A percentile compares a stretch with the other conserved stretches of the same genome.
Evolutionary conservation across 2,888 invertebrate species (phyloP).

Genomic region (Listrodromus nycthemerus): DNA sequence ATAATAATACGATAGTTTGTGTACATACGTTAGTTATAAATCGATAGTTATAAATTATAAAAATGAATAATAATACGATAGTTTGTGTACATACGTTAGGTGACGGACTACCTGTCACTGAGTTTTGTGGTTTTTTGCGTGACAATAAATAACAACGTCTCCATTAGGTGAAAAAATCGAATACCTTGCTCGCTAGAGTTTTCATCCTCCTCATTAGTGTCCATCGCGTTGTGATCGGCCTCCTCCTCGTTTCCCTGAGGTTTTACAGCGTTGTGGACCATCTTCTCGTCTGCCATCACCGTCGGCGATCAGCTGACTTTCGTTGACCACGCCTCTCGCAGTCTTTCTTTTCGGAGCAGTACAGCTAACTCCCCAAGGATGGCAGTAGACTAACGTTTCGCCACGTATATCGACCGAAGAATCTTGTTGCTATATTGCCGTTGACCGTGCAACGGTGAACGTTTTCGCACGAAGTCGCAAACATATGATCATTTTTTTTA

Average conservation of each 20-base stretch:
- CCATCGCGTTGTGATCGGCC: conserved; percentile 59
- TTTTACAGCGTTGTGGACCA: conserved; percentile 76
- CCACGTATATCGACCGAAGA: background rate
- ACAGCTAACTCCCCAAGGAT: conserved; percentile 27
- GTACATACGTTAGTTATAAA: too few relatives aligned
- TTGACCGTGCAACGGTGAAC: background rate
- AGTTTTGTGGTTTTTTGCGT: background rate
- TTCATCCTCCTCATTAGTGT: conserved; percentile 57
- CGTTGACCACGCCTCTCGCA: conserved; percentile 55
- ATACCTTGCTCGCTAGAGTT: conserved; percentile 65
- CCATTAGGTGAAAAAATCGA: background rate
- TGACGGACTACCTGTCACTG: conserved; percentile 16
- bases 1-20: background rate
- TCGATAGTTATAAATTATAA: background rate
- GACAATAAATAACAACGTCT: background rate
- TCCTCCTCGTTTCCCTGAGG: conserved; percentile 71
- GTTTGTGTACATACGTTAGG: background rate
- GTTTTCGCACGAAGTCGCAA: background rate
- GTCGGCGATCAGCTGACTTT: conserved; percentile 61
- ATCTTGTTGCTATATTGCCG: background rate
- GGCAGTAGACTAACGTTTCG: conserved; percentile 38
- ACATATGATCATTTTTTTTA: conserved; percentile 1
- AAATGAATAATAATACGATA: background rate
- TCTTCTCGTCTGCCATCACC: conserved; percentile 77
- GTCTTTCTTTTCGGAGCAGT: background rate